phyloP scores from a whole-genome alignment of 2,797 vertebrate species.

The Sparidentex hasta region DNA sequence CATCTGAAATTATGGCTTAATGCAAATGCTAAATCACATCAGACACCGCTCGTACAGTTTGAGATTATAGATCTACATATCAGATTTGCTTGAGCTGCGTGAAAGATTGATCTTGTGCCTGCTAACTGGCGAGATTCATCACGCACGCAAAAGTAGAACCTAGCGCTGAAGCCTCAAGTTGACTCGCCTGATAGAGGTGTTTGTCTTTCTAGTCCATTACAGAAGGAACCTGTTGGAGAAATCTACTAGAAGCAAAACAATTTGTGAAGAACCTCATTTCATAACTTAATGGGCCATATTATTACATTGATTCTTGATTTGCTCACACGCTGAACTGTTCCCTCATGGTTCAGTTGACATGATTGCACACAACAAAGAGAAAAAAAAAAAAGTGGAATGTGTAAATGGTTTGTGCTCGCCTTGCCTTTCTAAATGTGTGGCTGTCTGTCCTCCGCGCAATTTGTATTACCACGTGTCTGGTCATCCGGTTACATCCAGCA shows the following conservation, averaged over 20 bases:
- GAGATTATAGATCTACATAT: constrained; percentile 50
- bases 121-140: constrained; percentile 39
- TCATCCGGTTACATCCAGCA: constrained; percentile 28
- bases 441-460: constrained; percentile 43
- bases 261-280: constrained; percentile 85
- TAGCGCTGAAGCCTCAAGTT: constrained; percentile 56
- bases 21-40: constrained; percentile 42
- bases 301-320: constrained; percentile 87
- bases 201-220: constrained; percentile 81
- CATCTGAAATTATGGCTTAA: constrained; percentile 31
- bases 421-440: constrained; percentile 58
- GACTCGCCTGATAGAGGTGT: constrained; percentile 73
- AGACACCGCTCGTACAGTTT: constrained; percentile 33
- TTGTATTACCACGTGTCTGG: constrained; percentile 53
- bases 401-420: constrained; percentile 74
- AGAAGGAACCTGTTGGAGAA: constrained; percentile 76
- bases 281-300: constrained; percentile 86
- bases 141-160: constrained; percentile 43
- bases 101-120: constrained; percentile 41
- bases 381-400: constrained; percentile 64
- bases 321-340: constrained; percentile 81
- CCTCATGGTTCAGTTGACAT: constrained; percentile 80
- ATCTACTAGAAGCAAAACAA: constrained; percentile 84
- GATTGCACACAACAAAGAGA: constrained; percentile 79
- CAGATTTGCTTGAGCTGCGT: constrained; percentile 46